Evolutionary conservation across 2,797 vertebrate species (phyloP).

Genomic region (Pseudochirops cupreus): DNA sequence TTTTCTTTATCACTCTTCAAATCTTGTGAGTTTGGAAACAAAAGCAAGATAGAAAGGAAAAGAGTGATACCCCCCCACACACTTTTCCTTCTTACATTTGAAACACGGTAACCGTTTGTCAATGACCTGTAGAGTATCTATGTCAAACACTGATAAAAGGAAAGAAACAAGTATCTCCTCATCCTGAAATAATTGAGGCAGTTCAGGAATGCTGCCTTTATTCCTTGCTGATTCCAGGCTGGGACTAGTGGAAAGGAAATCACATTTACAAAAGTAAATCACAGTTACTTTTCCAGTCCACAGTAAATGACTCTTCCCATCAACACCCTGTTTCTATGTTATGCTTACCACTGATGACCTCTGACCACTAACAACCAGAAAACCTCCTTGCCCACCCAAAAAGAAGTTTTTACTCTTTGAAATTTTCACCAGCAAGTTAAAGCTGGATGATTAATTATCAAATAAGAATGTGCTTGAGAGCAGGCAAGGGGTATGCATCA

Average conservation of each 20-base stretch:
- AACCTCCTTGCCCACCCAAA: slow-evolving; percentile 39
- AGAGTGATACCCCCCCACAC: slow-evolving; percentile 24
- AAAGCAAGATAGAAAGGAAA: slow-evolving; percentile 27
- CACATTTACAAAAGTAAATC: slow-evolving; percentile 25
- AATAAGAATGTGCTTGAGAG: slow-evolving; percentile 70
- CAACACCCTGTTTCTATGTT: slow-evolving; percentile 67
- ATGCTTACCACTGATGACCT: slow-evolving; percentile 71
- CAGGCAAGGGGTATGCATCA: slow-evolving; percentile 40
- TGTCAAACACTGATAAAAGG: slow-evolving; percentile 41
- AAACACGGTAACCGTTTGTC: slow-evolving; percentile 57
- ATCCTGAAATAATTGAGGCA: slow-evolving; percentile 59
- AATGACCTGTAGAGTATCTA: slow-evolving; percentile 48
- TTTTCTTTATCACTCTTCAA: background rate
- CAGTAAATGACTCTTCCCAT: slow-evolving; percentile 71
- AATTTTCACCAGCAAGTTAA: slow-evolving; percentile 69
- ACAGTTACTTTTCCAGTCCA: slow-evolving; percentile 75
- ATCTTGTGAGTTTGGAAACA: slow-evolving; percentile 11
- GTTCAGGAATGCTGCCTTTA: slow-evolving; percentile 69
- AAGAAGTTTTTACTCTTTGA: slow-evolving; percentile 70
- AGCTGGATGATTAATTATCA: slow-evolving; percentile 74
- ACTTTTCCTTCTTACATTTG: slow-evolving; percentile 20
- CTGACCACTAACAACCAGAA: slow-evolving; percentile 67
- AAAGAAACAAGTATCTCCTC: slow-evolving; percentile 68
- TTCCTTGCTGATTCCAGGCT: slow-evolving; percentile 61
- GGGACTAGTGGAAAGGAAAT: slow-evolving; percentile 65